Evolutionary conservation across 2,113 vertebrate genomes (phyloP).

Genomic region (Sinocyclocheilus maitianheensis): DNA sequence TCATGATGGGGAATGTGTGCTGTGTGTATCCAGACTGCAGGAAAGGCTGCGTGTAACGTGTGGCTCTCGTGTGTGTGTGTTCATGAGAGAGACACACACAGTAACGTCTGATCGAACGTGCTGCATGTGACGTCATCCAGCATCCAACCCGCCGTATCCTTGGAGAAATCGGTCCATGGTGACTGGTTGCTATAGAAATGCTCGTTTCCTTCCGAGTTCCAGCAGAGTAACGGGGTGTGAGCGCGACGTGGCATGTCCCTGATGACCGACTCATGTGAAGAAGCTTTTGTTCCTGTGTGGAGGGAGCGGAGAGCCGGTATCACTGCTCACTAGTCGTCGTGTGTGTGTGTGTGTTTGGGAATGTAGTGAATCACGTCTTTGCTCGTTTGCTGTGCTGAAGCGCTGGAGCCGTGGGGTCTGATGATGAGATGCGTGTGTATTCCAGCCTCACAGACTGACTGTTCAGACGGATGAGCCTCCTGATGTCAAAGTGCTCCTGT

Average conservation of each 20-base stretch:
- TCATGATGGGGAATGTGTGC: background rate
- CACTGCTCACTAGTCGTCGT: background rate
- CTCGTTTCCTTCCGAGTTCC: slow-evolving; percentile 75
- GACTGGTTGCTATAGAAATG: slow-evolving; percentile 93
- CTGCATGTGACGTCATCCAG: slow-evolving; percentile 75
- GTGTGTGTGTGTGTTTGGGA: background rate
- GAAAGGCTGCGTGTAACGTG: no score
- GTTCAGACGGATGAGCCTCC: background rate
- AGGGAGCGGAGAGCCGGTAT: slow-evolving; percentile 25
- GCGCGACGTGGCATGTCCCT: slow-evolving; percentile 46
- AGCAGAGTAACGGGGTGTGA: slow-evolving; percentile 27
- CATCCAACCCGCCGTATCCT: slow-evolving; percentile 74
- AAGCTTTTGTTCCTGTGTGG: slow-evolving; percentile 56
- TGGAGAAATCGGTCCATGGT: slow-evolving; percentile 84
- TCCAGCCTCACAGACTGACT: background rate
- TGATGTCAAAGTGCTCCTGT: background rate
- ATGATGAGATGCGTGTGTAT: background rate
- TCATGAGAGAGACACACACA: slow-evolving; percentile 1
- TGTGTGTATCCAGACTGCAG: background rate
- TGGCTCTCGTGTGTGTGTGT: background rate
- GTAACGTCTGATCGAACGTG: slow-evolving; percentile 7
- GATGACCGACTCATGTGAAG: slow-evolving; percentile 53
- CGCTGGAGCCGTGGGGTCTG: background rate
- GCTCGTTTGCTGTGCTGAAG: no score
- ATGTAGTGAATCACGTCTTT: no score